phyloP scores from a whole-genome alignment of 2,113 vertebrate genomes.

The Talpa occidentalis region DNA sequence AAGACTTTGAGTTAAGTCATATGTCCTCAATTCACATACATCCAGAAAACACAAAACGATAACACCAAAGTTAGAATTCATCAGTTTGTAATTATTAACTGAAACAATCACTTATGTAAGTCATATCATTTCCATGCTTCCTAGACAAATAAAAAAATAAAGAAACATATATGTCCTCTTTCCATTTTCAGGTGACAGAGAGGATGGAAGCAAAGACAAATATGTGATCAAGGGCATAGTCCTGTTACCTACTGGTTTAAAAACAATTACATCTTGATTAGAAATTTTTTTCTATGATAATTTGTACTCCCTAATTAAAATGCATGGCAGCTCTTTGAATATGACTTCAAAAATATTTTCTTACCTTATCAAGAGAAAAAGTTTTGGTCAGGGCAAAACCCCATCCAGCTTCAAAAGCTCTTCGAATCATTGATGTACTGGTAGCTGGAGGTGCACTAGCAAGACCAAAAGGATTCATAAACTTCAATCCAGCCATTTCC shows the following conservation, averaged over 20 bases:
- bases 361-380: conserved; percentile 94
- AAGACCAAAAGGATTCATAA: conserved; percentile 95
- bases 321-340: not conserved
- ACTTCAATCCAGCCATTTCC: conserved; percentile 92
- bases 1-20: not conserved
- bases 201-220: not conserved
- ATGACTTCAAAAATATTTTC: conserved; percentile 16
- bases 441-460: conserved; percentile 95
- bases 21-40: not conserved
- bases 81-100: not conserved
- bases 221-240: not conserved
- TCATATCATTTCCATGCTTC: not conserved
- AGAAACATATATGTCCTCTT: not conserved
- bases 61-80: not conserved
- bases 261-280: not conserved
- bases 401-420: conserved; percentile 96
- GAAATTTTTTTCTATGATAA: not conserved
- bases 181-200: not conserved
- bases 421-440: conserved; percentile 94
- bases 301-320: not conserved
- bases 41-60: not conserved
- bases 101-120: not conserved
- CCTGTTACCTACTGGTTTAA: not conserved
- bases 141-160: not conserved
- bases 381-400: conserved; percentile 96